Conservation (phyloP, 2,797 vertebrate genomes). For the Spinibarbus caldwelli region DNA sequence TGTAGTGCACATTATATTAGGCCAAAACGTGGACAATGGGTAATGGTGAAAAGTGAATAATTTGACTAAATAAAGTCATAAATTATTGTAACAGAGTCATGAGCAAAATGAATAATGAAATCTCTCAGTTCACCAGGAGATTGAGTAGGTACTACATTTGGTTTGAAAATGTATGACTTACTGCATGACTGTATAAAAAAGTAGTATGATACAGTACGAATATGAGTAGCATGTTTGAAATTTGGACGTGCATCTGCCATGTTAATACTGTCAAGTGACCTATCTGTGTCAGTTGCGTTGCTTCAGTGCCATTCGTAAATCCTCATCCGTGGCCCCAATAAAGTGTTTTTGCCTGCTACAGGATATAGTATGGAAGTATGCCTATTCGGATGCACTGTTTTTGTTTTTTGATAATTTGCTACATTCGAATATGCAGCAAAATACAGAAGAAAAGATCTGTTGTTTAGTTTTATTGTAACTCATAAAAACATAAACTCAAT, state of each 20-base stretch:
- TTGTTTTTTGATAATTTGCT: neutral
- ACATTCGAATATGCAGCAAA: neutral
- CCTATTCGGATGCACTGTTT: neutral
- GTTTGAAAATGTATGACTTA: no score
- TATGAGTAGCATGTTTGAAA: neutral
- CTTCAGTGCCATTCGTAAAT: no score
- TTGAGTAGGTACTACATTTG: no score
- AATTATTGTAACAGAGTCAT: neutral
- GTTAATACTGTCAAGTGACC: no score
- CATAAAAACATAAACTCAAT: neutral
- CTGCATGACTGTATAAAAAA: neutral
- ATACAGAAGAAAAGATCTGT: neutral
- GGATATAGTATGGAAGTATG: neutral
- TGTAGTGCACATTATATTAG: neutral
- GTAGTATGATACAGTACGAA: neutral
- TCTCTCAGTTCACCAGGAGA: neutral
- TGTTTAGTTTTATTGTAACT: neutral
- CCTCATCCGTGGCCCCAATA: neutral
- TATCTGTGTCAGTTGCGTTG: no score
- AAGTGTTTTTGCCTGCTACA: neutral
- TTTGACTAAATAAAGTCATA: conserved; percentile 1
- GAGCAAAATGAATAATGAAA: conserved; percentile 1
- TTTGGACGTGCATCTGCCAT: no score
- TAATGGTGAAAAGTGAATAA: conserved; percentile 15
- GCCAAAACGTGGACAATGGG: conserved; percentile 3